phyloP scores from a whole-genome alignment of 2,113 vertebrate species.

The Geococcyx californianus region DNA sequence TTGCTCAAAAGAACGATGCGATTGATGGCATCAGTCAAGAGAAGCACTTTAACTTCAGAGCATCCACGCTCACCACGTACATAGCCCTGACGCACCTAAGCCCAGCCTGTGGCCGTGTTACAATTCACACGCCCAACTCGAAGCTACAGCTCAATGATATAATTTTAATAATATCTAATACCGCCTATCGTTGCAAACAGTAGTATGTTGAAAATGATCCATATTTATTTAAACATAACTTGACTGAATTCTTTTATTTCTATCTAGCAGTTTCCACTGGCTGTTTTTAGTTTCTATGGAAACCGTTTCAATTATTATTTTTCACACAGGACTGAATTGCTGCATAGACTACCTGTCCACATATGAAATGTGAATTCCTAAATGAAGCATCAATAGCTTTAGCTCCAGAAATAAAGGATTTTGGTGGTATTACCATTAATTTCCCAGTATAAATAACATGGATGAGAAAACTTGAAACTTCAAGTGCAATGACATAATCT shows the following conservation, averaged over 20 bases:
- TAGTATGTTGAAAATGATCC: background rate
- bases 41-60: background rate
- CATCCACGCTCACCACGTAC: background rate
- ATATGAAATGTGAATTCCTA: background rate
- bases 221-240: background rate
- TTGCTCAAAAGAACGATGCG: background rate
- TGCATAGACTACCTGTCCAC: background rate
- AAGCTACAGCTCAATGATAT: background rate
- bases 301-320: background rate
- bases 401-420: background rate
- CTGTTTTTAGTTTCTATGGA: slow-evolving; percentile 7
- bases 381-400: background rate
- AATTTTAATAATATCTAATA: background rate
- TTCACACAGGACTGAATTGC: background rate
- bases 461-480: background rate
- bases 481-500: background rate
- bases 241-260: background rate
- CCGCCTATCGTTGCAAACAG: background rate
- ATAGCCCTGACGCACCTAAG: background rate
- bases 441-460: background rate
- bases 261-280: background rate
- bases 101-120: background rate
- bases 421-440: background rate
- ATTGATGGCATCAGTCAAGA: background rate
- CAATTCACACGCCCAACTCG: background rate